Conservation (phyloP, 2,888 invertebrate species). For the Zelleria hepariella region DNA sequence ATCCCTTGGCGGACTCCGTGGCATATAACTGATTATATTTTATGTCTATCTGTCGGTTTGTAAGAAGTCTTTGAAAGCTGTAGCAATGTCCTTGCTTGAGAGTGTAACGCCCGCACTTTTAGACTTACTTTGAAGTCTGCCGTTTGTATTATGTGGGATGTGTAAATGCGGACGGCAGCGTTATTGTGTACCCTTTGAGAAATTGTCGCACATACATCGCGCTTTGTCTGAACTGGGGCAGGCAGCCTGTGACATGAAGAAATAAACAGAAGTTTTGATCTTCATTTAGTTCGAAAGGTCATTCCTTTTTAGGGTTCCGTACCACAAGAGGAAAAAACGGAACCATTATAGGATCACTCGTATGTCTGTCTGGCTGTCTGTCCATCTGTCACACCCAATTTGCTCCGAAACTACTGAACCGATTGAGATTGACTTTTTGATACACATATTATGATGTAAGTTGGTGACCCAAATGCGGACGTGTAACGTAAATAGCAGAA, state of each 20-base stretch:
- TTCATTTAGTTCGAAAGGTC: neutral
- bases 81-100: neutral
- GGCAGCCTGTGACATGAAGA: neutral
- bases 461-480: too few species aligned
- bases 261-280: neutral
- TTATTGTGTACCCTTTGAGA: conserved; percentile 3
- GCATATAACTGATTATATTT: neutral
- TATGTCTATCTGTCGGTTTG: too few species aligned
- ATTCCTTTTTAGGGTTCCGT: neutral
- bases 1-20: too few species aligned
- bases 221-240: neutral
- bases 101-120: neutral
- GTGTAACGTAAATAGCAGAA: too few species aligned
- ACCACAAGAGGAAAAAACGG: too few species aligned
- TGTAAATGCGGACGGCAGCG: neutral
- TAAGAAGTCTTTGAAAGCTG: too few species aligned
- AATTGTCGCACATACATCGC: neutral
- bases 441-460: too few species aligned
- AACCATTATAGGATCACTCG: too few species aligned
- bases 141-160: neutral
- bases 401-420: too few species aligned
- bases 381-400: too few species aligned
- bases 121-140: neutral
- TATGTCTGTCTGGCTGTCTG: too few species aligned
- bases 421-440: too few species aligned